A percentile compares a stretch with the other conserved stretches of the same genome.
Conservation (phyloP, 2,888 invertebrate genomes). For the Prostheceraeus crozeri region DNA sequence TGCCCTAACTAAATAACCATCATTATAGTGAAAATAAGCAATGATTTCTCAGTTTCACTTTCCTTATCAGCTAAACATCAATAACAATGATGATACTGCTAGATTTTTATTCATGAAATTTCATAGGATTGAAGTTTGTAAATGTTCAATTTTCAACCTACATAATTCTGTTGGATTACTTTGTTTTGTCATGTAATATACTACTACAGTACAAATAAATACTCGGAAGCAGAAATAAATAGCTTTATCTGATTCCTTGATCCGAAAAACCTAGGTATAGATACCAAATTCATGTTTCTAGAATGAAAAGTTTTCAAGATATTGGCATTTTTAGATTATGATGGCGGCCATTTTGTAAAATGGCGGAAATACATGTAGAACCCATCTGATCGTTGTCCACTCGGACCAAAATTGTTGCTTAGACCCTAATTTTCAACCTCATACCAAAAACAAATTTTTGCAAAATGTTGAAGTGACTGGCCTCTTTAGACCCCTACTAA, state of each 20-base stretch:
- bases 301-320: slow-evolving; percentile 22
- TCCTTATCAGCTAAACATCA: too few relatives aligned
- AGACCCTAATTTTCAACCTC: slow-evolving; percentile 16
- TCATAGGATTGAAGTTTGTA: too few relatives aligned
- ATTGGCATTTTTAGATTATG: slow-evolving; percentile 26
- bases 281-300: slow-evolving; percentile 21
- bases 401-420: slow-evolving; percentile 24
- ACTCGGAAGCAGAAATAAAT: background rate
- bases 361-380: slow-evolving; percentile 14
- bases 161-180: too few relatives aligned
- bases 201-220: slow-evolving; percentile 1
- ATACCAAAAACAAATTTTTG: slow-evolving; percentile 23
- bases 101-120: too few relatives aligned
- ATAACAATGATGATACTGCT: too few relatives aligned
- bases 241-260: slow-evolving; percentile 1
- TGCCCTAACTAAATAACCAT: slow-evolving; percentile 21
- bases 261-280: too few relatives aligned
- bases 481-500: too few relatives aligned
- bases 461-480: slow-evolving; percentile 19
- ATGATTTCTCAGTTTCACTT: background rate
- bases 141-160: too few relatives aligned
- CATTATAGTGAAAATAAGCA: slow-evolving; percentile 2
- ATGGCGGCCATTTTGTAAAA: slow-evolving; percentile 23
- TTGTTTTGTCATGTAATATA: background rate
- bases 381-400: slow-evolving; percentile 10